These are phyloP conservation scores for Holcopasites calliopsidis DNA, from an alignment of 1,140 invertebrate species.

Conservation along the genomic window DNA sequence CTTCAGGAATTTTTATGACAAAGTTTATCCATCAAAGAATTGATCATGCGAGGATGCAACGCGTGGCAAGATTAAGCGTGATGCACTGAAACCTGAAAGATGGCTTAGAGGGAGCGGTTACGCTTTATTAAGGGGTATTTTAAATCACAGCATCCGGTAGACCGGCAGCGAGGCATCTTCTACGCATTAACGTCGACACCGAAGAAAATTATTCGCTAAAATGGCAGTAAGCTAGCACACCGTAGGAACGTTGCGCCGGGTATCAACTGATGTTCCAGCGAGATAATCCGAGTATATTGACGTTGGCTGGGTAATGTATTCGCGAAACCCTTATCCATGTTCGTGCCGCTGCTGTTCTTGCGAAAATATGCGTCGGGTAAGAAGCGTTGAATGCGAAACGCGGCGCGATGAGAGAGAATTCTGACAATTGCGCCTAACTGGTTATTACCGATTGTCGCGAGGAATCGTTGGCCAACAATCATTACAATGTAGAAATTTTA, in stretches of 20 bases:
- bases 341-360: conserved; percentile 11
- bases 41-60: neutral
- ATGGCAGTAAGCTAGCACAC: conserved; percentile 41
- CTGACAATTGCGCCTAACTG: conserved; percentile 19
- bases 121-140: conserved; percentile 12
- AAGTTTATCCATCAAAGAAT: neutral
- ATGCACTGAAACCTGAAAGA: neutral
- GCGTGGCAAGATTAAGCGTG: neutral
- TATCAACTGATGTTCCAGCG: conserved; percentile 41
- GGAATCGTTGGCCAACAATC: neutral
- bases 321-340: conserved; percentile 26
- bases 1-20: neutral
- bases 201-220: conserved; percentile 52
- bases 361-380: conserved; percentile 32
- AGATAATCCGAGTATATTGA: conserved; percentile 53
- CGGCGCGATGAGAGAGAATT: neutral
- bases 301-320: conserved; percentile 52
- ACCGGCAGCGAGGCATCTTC: conserved; percentile 4
- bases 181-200: conserved; percentile 34
- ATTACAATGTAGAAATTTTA: neutral
- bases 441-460: conserved; percentile 14
- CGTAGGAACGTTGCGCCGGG: conserved; percentile 9
- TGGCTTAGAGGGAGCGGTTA: neutral
- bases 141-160: neutral
- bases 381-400: neutral